Evolutionary conservation across 2,888 invertebrate genomes (phyloP).

Genomic region (Philonicus albiceps): DNA sequence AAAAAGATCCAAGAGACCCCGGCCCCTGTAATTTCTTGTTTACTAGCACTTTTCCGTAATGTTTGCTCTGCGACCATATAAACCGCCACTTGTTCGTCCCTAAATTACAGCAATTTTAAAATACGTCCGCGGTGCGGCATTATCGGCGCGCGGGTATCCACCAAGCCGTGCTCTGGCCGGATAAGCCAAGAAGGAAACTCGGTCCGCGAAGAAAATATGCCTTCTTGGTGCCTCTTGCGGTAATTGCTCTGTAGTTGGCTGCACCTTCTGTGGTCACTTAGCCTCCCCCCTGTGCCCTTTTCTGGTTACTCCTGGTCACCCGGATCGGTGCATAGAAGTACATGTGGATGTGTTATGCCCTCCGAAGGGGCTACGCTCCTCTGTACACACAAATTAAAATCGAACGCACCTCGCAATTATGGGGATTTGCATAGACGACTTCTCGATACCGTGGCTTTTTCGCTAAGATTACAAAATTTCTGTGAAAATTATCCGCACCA

Average conservation of each 20-base stretch:
- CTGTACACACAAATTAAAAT: slow-evolving; percentile 33
- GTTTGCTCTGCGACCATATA: slow-evolving; percentile 34
- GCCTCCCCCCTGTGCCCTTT: not conserved
- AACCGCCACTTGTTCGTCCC: slow-evolving; percentile 33
- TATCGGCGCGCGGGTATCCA: slow-evolving; percentile 15
- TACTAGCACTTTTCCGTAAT: slow-evolving; percentile 36
- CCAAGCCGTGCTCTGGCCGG: not conserved
- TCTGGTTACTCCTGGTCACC: not conserved
- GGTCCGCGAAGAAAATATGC: not conserved
- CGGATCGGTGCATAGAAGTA: not conserved
- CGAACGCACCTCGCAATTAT: slow-evolving; percentile 20
- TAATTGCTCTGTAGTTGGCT: slow-evolving; percentile 9
- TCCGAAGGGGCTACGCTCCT: not conserved
- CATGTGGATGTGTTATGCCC: not conserved
- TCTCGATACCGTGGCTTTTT: not conserved
- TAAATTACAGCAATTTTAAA: slow-evolving; percentile 39
- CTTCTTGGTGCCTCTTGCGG: not conserved
- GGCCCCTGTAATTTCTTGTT: slow-evolving; percentile 29
- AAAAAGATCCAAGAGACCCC: not conserved
- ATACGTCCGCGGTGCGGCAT: slow-evolving; percentile 7
- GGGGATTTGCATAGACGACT: slow-evolving; percentile 11
- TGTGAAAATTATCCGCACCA: slow-evolving; percentile 3
- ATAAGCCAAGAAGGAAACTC: not conserved
- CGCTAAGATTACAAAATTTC: not conserved
- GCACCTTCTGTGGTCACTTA: slow-evolving; percentile 23